Conservation (phyloP, 92 coral and sea anemone genomes). For the Phenganax subtilis region DNA sequence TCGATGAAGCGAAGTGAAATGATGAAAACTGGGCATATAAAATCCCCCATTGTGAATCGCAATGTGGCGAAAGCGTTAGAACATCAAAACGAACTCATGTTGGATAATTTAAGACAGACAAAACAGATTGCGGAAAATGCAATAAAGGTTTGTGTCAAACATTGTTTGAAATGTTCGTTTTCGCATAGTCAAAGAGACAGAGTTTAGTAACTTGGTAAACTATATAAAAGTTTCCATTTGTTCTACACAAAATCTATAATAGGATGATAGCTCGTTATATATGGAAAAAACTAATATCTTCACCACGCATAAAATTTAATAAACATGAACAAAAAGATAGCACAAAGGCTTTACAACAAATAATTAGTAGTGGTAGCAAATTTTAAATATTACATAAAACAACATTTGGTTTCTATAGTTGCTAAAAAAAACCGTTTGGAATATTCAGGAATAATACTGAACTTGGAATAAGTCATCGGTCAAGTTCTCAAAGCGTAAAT, state of each 20-base stretch:
- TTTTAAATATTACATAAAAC: neutral
- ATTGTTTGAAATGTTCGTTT: too few relatives aligned
- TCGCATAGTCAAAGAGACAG: too few relatives aligned
- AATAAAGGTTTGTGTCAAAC: constrained; percentile 58
- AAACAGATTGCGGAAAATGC: constrained; percentile 81
- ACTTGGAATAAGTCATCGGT: neutral
- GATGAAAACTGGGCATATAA: constrained; percentile 38
- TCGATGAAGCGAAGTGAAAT: constrained; percentile 24
- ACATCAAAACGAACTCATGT: constrained; percentile 72
- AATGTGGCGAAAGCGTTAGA: constrained; percentile 47
- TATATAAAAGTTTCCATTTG: too few relatives aligned
- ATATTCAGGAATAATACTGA: neutral
- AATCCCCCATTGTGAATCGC: constrained; percentile 58
- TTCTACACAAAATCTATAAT: too few relatives aligned
- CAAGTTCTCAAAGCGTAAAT: neutral
- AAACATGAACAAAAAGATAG: too few relatives aligned
- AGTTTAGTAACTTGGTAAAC: too few relatives aligned
- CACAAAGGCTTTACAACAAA: neutral
- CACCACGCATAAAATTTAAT: too few relatives aligned
- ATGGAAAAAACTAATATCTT: too few relatives aligned
- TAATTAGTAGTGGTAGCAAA: neutral
- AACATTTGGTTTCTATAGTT: neutral
- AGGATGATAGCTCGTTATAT: too few relatives aligned
- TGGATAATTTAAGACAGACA: constrained; percentile 76
- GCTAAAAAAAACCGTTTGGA: too few relatives aligned